Percentiles rank a stretch among this genome's conserved stretches.
These are phyloP conservation scores for Cabera pusaria DNA, from an alignment of 2,888 invertebrate species.

Conservation along the genomic window DNA sequence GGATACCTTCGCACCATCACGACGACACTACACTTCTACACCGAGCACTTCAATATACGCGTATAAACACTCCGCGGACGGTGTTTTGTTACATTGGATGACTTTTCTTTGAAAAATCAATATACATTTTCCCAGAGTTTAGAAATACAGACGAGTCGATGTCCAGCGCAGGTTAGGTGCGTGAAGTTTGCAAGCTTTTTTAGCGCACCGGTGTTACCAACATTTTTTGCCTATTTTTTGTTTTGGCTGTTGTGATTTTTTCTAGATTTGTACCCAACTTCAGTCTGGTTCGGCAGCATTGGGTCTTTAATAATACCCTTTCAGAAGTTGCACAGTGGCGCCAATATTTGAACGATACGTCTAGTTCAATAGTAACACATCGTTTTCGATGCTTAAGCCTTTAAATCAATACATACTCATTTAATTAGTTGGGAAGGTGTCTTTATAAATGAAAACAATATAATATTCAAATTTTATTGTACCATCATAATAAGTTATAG, in stretches of 20 bases:
- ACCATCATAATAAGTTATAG: no score
- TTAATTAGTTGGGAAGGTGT: no score
- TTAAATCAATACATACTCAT: no score
- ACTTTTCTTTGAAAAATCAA: conserved; percentile 85
- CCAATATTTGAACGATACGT: conserved; percentile 37
- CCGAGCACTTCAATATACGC: conserved; percentile 71
- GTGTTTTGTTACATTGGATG: conserved; percentile 84
- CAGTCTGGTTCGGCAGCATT: conserved; percentile 53
- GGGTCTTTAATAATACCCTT: conserved; percentile 70
- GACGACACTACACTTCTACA: conserved; percentile 79
- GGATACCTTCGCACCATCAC: conserved; percentile 80
- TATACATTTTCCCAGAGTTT: conserved; percentile 84
- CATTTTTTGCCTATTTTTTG: conserved; percentile 83
- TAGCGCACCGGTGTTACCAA: conserved; percentile 84
- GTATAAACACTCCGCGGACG: conserved; percentile 82
- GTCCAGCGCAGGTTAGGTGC: conserved; percentile 84
- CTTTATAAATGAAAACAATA: no score
- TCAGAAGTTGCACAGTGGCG: conserved; percentile 49
- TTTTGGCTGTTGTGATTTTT: conserved; percentile 82
- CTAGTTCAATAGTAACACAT: no score
- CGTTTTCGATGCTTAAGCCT: no score
- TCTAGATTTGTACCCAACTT: conserved; percentile 74
- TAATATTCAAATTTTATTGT: no score
- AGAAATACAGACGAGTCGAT: conserved; percentile 83
- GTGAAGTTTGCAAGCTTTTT: conserved; percentile 85